phyloP scores from a whole-genome alignment of 1,140 invertebrate species.

The Cotesia typhae region DNA sequence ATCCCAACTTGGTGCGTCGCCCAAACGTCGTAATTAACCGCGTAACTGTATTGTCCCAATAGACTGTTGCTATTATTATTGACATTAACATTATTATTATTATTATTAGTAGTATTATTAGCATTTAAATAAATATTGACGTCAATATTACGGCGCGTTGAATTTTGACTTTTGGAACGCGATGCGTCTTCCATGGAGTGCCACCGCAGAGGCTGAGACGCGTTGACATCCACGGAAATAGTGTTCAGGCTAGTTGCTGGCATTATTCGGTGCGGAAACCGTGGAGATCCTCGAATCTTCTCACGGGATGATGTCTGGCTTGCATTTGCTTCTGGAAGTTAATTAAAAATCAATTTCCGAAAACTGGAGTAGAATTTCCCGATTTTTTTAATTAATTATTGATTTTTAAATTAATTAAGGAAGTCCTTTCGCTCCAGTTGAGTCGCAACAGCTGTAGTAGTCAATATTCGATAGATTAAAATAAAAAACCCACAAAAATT shows the following conservation, averaged over 20 bases:
- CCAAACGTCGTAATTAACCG: conserved; percentile 62
- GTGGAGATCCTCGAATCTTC: conserved; percentile 69
- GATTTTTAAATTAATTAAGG: too few species aligned
- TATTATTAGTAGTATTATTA: conserved; percentile 11
- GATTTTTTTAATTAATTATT: too few species aligned
- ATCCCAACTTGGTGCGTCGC: conserved; percentile 59
- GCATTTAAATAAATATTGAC: conserved; percentile 27
- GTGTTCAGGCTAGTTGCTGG: conserved; percentile 73
- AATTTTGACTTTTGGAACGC: conserved; percentile 46
- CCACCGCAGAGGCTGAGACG: conserved; percentile 59
- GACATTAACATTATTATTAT: not conserved
- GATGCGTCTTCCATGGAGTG: conserved; percentile 71
- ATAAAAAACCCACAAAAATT: too few species aligned
- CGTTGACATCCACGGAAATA: conserved; percentile 44
- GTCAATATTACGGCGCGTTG: too few species aligned
- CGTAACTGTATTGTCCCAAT: conserved; percentile 41
- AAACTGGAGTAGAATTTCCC: too few species aligned
- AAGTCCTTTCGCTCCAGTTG: too few species aligned
- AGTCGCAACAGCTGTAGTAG: too few species aligned
- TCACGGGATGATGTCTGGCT: conserved; percentile 58
- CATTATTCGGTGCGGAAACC: conserved; percentile 77
- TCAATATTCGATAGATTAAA: too few species aligned
- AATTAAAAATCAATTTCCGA: conserved; percentile 8
- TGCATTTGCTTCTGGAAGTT: conserved; percentile 43
- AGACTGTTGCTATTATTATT: not conserved